Conservation (phyloP, 1,140 invertebrate species). For the Sycophaga agraensis region DNA sequence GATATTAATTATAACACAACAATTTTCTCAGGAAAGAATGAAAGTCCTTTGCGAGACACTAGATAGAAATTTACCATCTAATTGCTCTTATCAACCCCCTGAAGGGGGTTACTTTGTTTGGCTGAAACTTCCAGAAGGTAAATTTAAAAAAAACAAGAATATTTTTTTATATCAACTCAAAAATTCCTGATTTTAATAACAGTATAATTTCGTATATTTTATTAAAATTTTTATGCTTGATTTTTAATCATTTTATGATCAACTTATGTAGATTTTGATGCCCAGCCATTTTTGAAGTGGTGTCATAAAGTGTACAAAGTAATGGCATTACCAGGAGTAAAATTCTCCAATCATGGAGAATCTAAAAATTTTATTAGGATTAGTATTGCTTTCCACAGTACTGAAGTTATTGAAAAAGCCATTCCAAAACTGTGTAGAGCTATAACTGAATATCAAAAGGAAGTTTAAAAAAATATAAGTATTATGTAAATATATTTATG, state of each 20-base stretch:
- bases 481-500: constrained; percentile 16
- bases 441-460: constrained; percentile 36
- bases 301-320: constrained; percentile 51
- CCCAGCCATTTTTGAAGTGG: constrained; percentile 46
- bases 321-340: constrained; percentile 55
- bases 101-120: constrained; percentile 65
- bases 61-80: constrained; percentile 48
- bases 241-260: no score
- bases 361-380: constrained; percentile 54
- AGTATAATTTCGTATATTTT: no score
- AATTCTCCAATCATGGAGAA: constrained; percentile 49
- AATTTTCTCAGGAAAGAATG: constrained; percentile 52
- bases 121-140: constrained; percentile 55
- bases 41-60: constrained; percentile 48
- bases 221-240: no score
- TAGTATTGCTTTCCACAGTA: constrained; percentile 56
- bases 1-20: background rate
- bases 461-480: constrained; percentile 7
- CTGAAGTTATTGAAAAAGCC: constrained; percentile 40
- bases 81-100: constrained; percentile 54
- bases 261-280: constrained; percentile 43
- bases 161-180: constrained; percentile 9
- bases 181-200: background rate
- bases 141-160: no score
- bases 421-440: constrained; percentile 40